Conservation (phyloP, 2,113 vertebrate species). For the Acanthisitta chloris region DNA sequence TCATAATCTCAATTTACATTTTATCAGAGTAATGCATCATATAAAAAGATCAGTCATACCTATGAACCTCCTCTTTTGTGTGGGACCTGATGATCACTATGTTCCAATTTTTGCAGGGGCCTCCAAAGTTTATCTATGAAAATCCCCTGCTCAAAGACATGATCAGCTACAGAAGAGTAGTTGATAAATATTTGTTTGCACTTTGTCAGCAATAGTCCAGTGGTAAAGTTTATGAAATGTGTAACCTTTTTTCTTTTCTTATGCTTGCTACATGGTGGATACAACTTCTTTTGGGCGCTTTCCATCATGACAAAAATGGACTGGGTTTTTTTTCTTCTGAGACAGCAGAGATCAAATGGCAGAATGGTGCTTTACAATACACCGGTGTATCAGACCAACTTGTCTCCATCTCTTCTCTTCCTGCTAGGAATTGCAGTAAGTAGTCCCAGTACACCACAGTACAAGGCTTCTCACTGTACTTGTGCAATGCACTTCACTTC, state of each 20-base stretch:
- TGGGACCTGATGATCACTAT: background rate
- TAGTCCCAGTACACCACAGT: background rate
- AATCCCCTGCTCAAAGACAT: background rate
- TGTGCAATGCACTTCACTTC: background rate
- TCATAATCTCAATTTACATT: background rate
- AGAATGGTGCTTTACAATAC: background rate
- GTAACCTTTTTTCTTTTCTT: background rate
- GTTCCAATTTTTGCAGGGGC: background rate
- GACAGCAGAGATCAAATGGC: background rate
- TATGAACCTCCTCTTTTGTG: background rate
- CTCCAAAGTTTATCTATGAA: background rate
- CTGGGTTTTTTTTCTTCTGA: background rate
- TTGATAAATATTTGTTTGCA: background rate
- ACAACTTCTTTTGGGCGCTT: background rate
- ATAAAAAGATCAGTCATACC: background rate
- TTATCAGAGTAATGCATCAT: background rate
- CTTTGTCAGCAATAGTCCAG: background rate
- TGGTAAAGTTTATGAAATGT: background rate
- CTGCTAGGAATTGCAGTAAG: background rate
- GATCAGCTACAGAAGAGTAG: background rate
- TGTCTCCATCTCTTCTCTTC: background rate
- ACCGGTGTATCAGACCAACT: rapidly evolving
- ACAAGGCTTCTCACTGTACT: background rate
- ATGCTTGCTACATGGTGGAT: background rate
- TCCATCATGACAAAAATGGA: background rate